Evolutionary conservation across 2,113 vertebrate species (phyloP).

Genomic region (Bothrops jararaca): DNA sequence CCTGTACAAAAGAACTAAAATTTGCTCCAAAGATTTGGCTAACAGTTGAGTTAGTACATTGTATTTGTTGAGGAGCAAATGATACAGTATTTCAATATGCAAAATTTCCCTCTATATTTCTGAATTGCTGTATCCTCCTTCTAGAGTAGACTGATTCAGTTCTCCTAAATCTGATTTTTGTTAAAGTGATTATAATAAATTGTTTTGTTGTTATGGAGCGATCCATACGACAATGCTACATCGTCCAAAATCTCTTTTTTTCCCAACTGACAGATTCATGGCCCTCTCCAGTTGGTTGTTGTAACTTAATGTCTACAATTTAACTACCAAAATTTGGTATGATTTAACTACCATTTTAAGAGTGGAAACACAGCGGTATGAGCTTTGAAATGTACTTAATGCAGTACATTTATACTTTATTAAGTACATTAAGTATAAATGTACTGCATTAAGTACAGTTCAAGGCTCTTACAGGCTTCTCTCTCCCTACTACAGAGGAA

Average conservation of each 20-base stretch:
- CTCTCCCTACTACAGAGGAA: not conserved
- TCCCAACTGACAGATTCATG: not conserved
- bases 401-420: not conserved
- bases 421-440: too few relatives aligned
- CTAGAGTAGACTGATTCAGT: not conserved
- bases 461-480: not conserved
- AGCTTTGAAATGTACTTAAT: not conserved
- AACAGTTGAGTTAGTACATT: not conserved
- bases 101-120: not conserved
- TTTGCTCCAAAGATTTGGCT: not conserved
- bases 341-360: not conserved
- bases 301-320: not conserved
- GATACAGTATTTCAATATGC: not conserved
- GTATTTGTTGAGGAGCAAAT: not conserved
- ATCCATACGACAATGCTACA: not conserved
- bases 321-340: not conserved
- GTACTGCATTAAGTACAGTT: not conserved
- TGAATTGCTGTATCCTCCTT: not conserved
- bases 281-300: not conserved
- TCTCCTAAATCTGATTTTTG: not conserved
- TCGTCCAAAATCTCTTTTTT: not conserved
- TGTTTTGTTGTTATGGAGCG: not conserved
- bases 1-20: not conserved
- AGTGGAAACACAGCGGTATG: not conserved
- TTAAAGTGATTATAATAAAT: not conserved